These are phyloP conservation scores for Acleris laterana DNA, from an alignment of 2,888 invertebrate species.

Conservation along the genomic window DNA sequence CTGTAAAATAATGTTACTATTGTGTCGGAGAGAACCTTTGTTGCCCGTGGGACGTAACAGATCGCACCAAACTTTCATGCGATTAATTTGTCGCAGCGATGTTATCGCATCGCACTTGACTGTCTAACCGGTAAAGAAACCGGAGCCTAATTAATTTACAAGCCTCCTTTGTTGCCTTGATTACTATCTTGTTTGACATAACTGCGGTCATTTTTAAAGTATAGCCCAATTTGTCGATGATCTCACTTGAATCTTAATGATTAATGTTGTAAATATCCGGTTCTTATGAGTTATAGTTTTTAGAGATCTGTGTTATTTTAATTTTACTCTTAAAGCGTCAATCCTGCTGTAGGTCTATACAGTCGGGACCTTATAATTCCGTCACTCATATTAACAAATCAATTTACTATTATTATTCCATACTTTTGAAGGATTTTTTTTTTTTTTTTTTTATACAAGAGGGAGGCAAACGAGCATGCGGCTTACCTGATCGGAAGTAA, in stretches of 20 bases:
- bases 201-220: slow-evolving; percentile 10
- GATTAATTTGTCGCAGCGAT: slow-evolving; percentile 53
- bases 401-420: no score
- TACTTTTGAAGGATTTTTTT: no score
- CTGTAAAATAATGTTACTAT: slow-evolving; percentile 76
- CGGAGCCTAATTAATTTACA: slow-evolving; percentile 34
- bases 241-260: slow-evolving; percentile 13
- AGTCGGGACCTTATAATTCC: no score
- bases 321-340: no score
- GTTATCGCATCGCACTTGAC: slow-evolving; percentile 41
- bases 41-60: slow-evolving; percentile 58
- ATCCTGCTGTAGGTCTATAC: no score
- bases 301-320: neutral
- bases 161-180: slow-evolving; percentile 27
- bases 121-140: slow-evolving; percentile 14
- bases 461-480: no score
- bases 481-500: no score
- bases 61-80: slow-evolving; percentile 58
- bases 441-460: no score
- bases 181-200: slow-evolving; percentile 21
- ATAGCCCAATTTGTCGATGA: slow-evolving; percentile 7
- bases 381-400: no score
- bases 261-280: slow-evolving; percentile 24
- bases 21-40: slow-evolving; percentile 70
- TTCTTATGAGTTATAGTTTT: slow-evolving; percentile 2